phyloP scores from a whole-genome alignment of 2,113 vertebrate genomes.

The Anolis sagrei region DNA sequence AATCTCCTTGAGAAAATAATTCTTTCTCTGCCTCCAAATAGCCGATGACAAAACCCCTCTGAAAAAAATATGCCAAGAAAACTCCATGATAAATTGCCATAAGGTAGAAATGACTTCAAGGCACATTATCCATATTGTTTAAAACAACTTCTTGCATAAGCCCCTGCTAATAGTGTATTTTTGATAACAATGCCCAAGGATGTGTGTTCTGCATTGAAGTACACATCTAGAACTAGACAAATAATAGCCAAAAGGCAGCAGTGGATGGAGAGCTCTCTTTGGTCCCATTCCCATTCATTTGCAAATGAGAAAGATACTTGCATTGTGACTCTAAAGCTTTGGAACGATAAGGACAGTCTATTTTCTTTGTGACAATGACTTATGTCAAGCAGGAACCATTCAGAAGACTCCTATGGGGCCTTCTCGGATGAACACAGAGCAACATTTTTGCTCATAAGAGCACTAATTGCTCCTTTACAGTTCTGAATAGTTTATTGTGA shows the following conservation, averaged over 20 bases:
- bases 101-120: too few relatives aligned
- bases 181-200: neutral
- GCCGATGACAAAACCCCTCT: too few relatives aligned
- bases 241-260: neutral
- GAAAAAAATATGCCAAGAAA: too few relatives aligned
- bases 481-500: neutral
- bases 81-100: too few relatives aligned
- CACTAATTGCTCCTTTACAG: neutral
- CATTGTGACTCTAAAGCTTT: neutral
- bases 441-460: slow-evolving; percentile 9
- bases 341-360: fast-evolving
- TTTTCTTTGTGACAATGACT: neutral
- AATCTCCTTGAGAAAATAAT: too few relatives aligned
- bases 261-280: neutral
- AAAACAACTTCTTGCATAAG: neutral
- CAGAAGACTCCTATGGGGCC: neutral
- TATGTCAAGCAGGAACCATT: fast-evolving
- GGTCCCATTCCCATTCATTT: neutral
- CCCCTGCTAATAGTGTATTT: neutral
- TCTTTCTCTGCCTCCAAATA: too few relatives aligned
- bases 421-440: neutral
- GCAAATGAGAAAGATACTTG: neutral
- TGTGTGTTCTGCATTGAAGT: neutral
- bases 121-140: neutral
- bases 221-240: neutral